Evolutionary conservation across 2,797 vertebrate species (phyloP), one percentile per base, ranked within the genome.

Genomic region (Sebastes baramenuke): DNA sequence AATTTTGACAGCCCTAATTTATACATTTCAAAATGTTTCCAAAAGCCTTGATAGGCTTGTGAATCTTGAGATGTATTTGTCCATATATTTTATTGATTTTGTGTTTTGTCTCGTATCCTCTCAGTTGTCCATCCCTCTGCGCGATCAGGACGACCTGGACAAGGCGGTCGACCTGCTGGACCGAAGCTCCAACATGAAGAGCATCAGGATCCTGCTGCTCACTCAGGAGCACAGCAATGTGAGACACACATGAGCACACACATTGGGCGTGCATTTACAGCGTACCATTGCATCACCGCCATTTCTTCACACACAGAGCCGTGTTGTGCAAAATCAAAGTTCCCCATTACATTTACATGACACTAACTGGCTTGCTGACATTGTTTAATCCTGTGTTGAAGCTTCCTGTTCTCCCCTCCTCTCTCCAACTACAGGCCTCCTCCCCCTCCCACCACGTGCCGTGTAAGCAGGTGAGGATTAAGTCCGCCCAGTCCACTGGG

Each of bases 131-230:
- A 99, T 99, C 88, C 97, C 97, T 72, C 94, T 99, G 91, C 95
- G 96, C 80, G 95, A 93, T 86, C 98, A 99, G 92, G 98, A 98
- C 67, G 98, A 99, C 93, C 95, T 99, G 88, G 97, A 99, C 92
- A 99, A 99, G 90, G 98, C 98, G 3, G 91, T 99, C 55, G 97
- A 99, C 90, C 96, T 99, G 77, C 94, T 99, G 68, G 98, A 99
- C 92, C 92, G 98, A 91, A 99, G 97, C 94, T 96, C 96, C 32
- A 99, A 96, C 93, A 97, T 98, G 97, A 99, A 99, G 94, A 99
- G 98, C 94, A 97, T 99, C 92, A 96, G 96, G 90, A 99, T 99
- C 91, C 92, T 99, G 81, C 93, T 99, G 80, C 95, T 99, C 80
- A 95, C 96, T 49, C 97, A 96, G 87, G 97, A 99, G 90, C 96